A percentile compares a stretch with the other conserved stretches of the same genome.
phyloP scores from a whole-genome alignment of 2,797 vertebrate genomes.

The Tauraco hartlaubi region DNA sequence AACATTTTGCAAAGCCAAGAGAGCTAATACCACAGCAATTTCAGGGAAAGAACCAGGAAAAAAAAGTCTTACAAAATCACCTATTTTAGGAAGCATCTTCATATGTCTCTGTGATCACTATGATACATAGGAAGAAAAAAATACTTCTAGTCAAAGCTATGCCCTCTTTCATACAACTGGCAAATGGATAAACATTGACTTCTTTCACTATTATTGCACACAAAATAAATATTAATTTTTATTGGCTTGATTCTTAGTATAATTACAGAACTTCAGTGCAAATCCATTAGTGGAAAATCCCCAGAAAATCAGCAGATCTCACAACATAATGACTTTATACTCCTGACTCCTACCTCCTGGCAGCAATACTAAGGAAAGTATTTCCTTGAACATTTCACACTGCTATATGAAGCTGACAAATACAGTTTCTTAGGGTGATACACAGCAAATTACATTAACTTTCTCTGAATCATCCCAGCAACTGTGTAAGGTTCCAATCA shows the following conservation, averaged over 20 bases:
- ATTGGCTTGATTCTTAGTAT: background rate
- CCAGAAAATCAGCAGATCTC: constrained; percentile 20
- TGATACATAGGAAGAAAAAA: background rate
- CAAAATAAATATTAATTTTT: background rate
- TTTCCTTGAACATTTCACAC: constrained; percentile 18
- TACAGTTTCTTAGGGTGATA: constrained; percentile 18
- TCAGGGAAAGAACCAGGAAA: background rate
- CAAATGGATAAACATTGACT: background rate
- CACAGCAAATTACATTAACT: constrained; percentile 52
- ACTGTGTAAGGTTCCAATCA: constrained; percentile 35
- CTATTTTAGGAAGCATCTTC: background rate
- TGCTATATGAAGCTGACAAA: constrained; percentile 12
- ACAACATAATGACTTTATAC: background rate
- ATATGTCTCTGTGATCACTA: background rate
- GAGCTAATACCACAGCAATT: constrained; percentile 44
- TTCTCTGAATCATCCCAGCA: constrained; percentile 41
- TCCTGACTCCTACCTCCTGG: background rate
- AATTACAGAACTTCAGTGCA: background rate
- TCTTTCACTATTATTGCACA: background rate
- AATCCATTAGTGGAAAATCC: background rate
- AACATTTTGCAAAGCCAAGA: constrained; percentile 59
- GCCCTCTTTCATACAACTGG: background rate
- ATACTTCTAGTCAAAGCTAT: background rate
- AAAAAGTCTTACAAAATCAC: background rate
- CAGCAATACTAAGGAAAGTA: background rate